Conservation (phyloP, 2,888 invertebrate species). For the Hirtodrosophila duncani region DNA sequence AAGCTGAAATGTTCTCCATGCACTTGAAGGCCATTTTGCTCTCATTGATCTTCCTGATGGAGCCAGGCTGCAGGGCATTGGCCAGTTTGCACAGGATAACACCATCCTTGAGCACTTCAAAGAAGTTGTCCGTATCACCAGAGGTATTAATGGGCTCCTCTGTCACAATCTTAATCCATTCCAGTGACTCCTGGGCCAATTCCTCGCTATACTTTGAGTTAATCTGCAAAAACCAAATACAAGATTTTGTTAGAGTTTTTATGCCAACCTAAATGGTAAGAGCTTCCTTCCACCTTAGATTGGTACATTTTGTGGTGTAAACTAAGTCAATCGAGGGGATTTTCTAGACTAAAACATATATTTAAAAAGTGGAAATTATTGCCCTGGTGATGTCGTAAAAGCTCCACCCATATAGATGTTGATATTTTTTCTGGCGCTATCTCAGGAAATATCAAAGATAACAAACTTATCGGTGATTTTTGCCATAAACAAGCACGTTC, state of each 20-base stretch:
- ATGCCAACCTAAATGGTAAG: not conserved
- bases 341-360: slow-evolving; percentile 31
- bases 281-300: slow-evolving; percentile 39
- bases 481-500: slow-evolving; percentile 31
- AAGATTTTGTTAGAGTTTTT: not conserved
- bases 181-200: slow-evolving; percentile 92
- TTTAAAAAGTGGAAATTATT: no score
- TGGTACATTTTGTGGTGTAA: slow-evolving; percentile 39
- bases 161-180: slow-evolving; percentile 93
- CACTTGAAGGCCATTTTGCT: slow-evolving; percentile 96
- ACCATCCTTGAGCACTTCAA: slow-evolving; percentile 93
- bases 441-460: slow-evolving; percentile 43
- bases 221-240: slow-evolving; percentile 84
- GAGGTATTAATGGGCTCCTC: slow-evolving; percentile 91
- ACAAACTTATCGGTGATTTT: slow-evolving; percentile 49
- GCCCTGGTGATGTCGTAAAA: slow-evolving; percentile 12
- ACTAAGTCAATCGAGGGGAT: slow-evolving; percentile 7
- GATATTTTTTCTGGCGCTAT: slow-evolving; percentile 34
- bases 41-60: slow-evolving; percentile 94
- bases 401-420: slow-evolving; percentile 7
- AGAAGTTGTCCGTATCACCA: slow-evolving; percentile 96
- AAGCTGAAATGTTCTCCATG: slow-evolving; percentile 99
- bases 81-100: slow-evolving; percentile 92
- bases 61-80: slow-evolving; percentile 90
- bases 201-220: slow-evolving; percentile 98